Conservation (phyloP, 2,113 vertebrate genomes). For the Grammomys surdaster region DNA sequence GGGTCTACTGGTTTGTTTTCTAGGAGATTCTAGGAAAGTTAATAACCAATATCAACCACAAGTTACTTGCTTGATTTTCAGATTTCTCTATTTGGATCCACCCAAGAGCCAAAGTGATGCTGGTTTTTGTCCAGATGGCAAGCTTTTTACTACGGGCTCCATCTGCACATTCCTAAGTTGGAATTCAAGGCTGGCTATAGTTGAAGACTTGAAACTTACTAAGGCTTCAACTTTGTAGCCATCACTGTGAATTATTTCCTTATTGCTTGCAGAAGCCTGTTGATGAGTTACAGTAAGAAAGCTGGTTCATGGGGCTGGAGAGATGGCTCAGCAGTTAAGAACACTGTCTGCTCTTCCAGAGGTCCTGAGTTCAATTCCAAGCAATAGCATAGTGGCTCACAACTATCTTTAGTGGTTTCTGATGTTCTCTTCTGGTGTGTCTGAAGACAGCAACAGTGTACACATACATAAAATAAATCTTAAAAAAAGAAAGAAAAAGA, state of each 20-base stretch:
- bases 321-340: too few relatives aligned
- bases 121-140: slow-evolving; percentile 22
- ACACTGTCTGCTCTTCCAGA: too few relatives aligned
- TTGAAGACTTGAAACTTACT: slow-evolving; percentile 8
- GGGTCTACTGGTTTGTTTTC: background rate
- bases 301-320: background rate
- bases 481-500: background rate
- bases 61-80: background rate
- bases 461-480: too few relatives aligned
- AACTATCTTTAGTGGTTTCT: too few relatives aligned
- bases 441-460: too few relatives aligned
- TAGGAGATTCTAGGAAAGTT: background rate
- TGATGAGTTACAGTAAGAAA: slow-evolving; percentile 32
- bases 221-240: background rate
- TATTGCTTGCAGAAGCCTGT: background rate
- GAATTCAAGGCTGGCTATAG: slow-evolving; percentile 12
- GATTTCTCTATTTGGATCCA: slow-evolving; percentile 33
- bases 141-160: background rate
- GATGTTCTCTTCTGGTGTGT: too few relatives aligned
- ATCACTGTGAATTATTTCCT: background rate
- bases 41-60: background rate
- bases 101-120: slow-evolving; percentile 4
- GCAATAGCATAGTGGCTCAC: too few relatives aligned
- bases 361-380: too few relatives aligned
- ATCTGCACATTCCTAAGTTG: background rate